These are phyloP conservation scores for Elephantulus edwardii DNA, from an alignment of 2,113 vertebrate species.

Conservation along the genomic window DNA sequence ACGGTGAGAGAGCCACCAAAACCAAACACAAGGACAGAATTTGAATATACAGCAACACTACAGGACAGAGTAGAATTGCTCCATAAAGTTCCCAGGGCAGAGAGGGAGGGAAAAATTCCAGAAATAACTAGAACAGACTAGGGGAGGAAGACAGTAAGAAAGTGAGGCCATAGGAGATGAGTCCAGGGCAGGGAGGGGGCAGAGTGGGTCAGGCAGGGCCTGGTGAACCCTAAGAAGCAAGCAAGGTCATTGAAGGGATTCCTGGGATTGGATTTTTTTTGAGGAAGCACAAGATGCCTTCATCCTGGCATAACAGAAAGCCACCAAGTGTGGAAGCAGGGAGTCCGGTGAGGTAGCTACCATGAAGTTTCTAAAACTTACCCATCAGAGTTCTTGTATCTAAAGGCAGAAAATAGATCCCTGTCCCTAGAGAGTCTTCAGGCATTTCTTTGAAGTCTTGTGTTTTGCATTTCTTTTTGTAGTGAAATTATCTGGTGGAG, in stretches of 20 bases:
- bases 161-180: background rate
- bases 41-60: background rate
- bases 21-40: background rate
- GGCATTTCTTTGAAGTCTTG: constrained; percentile 33
- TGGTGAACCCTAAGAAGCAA: background rate
- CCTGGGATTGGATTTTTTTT: background rate
- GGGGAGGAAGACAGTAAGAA: background rate
- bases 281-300: background rate
- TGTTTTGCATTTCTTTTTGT: constrained; percentile 33
- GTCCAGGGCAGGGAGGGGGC: background rate
- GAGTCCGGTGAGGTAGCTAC: background rate
- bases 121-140: background rate
- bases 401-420: background rate
- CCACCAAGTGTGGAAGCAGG: background rate
- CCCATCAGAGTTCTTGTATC: constrained; percentile 28
- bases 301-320: background rate
- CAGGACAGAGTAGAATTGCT: background rate
- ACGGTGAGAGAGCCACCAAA: background rate
- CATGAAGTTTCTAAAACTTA: constrained; percentile 16
- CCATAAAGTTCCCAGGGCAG: background rate
- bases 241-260: constrained; percentile 40
- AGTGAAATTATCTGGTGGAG: background rate
- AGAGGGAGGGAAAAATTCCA: constrained; percentile 31
- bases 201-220: background rate
- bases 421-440: background rate